These are phyloP conservation scores for Galaxea fascicularis DNA, from an alignment of 92 coral and sea anemone species.

Conservation along the genomic window DNA sequence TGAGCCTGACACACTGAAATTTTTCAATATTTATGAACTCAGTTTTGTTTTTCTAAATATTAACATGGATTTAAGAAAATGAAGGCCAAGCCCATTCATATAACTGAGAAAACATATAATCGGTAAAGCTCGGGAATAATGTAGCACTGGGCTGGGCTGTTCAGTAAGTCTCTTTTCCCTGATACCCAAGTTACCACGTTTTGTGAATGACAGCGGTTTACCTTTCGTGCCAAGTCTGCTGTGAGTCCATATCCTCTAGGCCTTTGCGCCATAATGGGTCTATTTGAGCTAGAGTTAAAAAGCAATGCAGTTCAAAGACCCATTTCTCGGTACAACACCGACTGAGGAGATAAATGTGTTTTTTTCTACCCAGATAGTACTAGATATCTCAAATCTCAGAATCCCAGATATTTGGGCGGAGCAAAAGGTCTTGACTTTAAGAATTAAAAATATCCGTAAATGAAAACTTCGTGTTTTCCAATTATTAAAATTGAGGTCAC, in stretches of 20 bases:
- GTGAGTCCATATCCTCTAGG: slow-evolving; percentile 82
- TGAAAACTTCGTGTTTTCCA: neutral
- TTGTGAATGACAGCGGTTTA: slow-evolving; percentile 20
- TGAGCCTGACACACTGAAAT: neutral
- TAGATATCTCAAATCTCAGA: neutral
- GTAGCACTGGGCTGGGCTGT: neutral
- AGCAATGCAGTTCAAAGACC: neutral
- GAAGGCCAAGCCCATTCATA: no score
- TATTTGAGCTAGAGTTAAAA: neutral
- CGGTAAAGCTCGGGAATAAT: no score
- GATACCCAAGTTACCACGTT: neutral
- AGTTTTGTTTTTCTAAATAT: no score
- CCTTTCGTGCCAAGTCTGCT: slow-evolving; percentile 81
- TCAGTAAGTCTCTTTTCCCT: neutral
- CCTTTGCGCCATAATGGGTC: slow-evolving; percentile 61
- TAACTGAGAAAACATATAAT: no score
- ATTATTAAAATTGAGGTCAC: neutral
- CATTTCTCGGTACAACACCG: no score
- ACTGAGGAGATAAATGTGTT: neutral
- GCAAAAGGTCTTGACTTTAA: neutral
- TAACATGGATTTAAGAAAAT: no score
- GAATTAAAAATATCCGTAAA: neutral
- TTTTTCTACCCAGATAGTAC: neutral
- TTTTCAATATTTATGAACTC: no score
- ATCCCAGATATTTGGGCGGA: slow-evolving; percentile 39